phyloP scores from a whole-genome alignment of 2,888 invertebrate species.

The Eupithecia abbreviata region DNA sequence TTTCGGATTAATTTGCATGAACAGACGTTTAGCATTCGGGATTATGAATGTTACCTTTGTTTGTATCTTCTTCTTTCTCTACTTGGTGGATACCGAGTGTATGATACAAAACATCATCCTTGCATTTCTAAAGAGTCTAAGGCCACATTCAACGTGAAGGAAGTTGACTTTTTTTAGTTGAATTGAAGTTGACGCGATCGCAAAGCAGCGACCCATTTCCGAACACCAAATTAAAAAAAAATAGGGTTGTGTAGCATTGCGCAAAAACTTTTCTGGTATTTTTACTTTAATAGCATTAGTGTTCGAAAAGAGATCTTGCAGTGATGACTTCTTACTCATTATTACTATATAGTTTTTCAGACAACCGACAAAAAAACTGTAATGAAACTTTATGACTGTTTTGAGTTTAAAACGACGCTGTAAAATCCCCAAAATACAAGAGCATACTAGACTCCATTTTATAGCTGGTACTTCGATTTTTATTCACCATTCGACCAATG shows the following conservation, averaged over 20 bases:
- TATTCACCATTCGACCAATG: slow-evolving; percentile 39
- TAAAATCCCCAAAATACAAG: slow-evolving; percentile 26
- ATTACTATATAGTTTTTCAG: not conserved
- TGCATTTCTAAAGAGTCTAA: too few species aligned
- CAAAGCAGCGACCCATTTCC: too few species aligned
- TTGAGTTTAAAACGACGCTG: slow-evolving; percentile 21
- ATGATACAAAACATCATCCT: not conserved
- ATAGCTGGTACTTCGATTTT: slow-evolving; percentile 34
- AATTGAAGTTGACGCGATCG: too few species aligned
- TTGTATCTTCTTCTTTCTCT: not conserved
- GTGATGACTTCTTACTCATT: not conserved
- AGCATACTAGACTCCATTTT: slow-evolving; percentile 21
- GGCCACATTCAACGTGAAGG: too few species aligned
- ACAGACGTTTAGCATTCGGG: slow-evolving; percentile 1
- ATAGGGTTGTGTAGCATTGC: not conserved
- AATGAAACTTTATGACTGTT: slow-evolving; percentile 5
- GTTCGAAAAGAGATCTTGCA: not conserved
- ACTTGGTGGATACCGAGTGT: not conserved
- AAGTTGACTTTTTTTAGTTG: too few species aligned
- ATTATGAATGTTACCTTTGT: slow-evolving; percentile 2
- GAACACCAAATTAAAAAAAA: too few species aligned
- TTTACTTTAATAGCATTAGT: not conserved
- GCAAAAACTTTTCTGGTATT: not conserved
- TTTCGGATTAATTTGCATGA: slow-evolving; percentile 20
- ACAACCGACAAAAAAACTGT: not conserved